Evolutionary conservation across 2,888 invertebrate species (phyloP), one percentile per base, ranked within the genome.

Genomic region (Nipponacmea schrenckii): DNA sequence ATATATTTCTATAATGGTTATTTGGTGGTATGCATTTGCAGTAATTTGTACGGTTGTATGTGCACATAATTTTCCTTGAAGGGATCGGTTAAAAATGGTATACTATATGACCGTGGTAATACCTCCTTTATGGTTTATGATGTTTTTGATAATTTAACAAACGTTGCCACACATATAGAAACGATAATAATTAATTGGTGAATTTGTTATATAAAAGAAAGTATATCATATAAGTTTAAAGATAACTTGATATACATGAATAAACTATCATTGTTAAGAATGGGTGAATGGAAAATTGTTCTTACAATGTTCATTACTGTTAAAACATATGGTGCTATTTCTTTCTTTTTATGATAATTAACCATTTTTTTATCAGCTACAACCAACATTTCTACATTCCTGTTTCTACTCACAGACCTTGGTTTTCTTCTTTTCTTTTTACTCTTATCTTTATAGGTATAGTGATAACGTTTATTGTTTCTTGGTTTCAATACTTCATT

Each of bases 291-390:
- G 39, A 8, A 39, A 39, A 39, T 39, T 39, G 69, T 67, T 85
- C 90, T 93, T 84, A 91, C 96, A 94, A 96, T 95, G 88, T 96
- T 96, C 95, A 96, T 95, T 79, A 96, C 94, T 70, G 96, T 95
- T 67, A 96, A 91, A 45, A 96, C 92, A 89, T 96, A 96, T 7
- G 93, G 66, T 0, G 76, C 73, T 80, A 95, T 92, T 84, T 94
- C 94, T 80, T 93, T 92, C 31, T 77, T 77, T 81, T 84, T 82
- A 73, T 88, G 85, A 77, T 84, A 87, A 39, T 79, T 80, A 48
- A 85, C 80, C 86, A 87, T 86, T 74, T 74, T 79, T 67, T 79
- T 82, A 77, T 88, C 88, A 0, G 84, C 85, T 12, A 87, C 88
- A 20, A 88, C 87, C 66, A 88, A 71, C 0, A 85, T 87, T 74